Percentiles rank a stretch among this genome's conserved stretches.
phyloP scores from a whole-genome alignment of 2,888 invertebrate genomes.

The Gandaritis pyraliata region DNA sequence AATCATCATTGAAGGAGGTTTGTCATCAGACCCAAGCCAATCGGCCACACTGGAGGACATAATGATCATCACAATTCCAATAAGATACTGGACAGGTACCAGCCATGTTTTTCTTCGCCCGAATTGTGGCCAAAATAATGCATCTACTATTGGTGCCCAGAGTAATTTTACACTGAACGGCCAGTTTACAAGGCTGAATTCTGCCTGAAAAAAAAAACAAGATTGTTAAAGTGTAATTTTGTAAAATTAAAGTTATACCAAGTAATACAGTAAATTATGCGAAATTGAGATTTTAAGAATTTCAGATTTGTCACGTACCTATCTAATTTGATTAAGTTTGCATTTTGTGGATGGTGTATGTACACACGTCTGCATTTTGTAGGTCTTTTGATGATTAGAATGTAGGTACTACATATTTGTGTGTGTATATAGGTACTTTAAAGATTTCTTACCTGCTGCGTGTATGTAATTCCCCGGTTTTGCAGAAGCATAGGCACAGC shows the following conservation, averaged over 20 bases:
- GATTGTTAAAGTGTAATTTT: not conserved
- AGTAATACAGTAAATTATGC: no score
- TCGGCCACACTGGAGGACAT: constrained; percentile 90
- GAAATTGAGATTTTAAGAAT: no score
- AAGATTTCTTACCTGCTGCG: constrained; percentile 88
- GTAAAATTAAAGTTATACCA: not conserved
- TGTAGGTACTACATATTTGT: no score
- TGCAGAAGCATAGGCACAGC: constrained; percentile 98
- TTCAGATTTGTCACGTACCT: no score
- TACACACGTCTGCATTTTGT: no score
- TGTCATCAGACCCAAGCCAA: constrained; percentile 89
- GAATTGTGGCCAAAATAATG: constrained; percentile 91
- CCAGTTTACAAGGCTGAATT: constrained; percentile 97
- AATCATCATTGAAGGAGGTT: constrained; percentile 88
- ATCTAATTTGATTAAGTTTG: no score
- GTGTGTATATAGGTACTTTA: no score
- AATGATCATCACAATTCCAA: constrained; percentile 95
- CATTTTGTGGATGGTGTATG: no score
- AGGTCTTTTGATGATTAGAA: no score
- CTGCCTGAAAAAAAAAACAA: constrained; percentile 85
- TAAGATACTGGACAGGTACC: constrained; percentile 96
- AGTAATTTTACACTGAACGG: constrained; percentile 96
- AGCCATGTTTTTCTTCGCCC: constrained; percentile 98
- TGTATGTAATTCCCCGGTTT: constrained; percentile 96
- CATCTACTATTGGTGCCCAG: constrained; percentile 99